phyloP scores from a whole-genome alignment of 1,140 invertebrate species.

The Drosophila nebulosa region DNA sequence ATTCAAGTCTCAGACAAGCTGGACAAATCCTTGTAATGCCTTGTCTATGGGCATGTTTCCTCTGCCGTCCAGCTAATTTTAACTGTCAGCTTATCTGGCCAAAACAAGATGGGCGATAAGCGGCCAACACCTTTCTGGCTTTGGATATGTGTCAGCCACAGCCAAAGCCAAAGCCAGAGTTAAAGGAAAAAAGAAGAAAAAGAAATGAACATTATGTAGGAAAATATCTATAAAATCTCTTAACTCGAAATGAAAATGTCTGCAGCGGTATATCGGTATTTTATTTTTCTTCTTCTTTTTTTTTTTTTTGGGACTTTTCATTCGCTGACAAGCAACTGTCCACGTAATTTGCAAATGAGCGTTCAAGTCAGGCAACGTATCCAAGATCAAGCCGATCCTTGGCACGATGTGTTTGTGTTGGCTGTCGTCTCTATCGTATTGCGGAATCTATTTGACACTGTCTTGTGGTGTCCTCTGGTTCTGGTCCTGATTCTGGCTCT shows the following conservation, averaged over 20 bases:
- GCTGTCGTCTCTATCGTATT: conserved; percentile 64
- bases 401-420: conserved; percentile 35
- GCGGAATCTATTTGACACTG: conserved; percentile 77
- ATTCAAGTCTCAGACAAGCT: conserved; percentile 27
- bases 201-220: conserved; percentile 4
- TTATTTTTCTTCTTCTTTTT: background rate
- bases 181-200: conserved; percentile 11
- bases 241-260: conserved; percentile 66
- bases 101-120: conserved; percentile 62
- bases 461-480: conserved; percentile 15
- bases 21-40: conserved; percentile 72
- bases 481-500: conserved; percentile 11
- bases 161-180: too few relatives aligned
- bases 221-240: conserved; percentile 68
- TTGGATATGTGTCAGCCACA: background rate
- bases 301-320: conserved; percentile 27
- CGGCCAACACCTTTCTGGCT: conserved; percentile 52
- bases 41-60: conserved; percentile 75
- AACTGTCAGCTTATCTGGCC: conserved; percentile 77
- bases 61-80: conserved; percentile 72
- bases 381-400: conserved; percentile 31
- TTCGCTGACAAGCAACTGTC: conserved; percentile 60
- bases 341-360: conserved; percentile 58
- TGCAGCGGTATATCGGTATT: conserved; percentile 18
- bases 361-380: conserved; percentile 1